Evolutionary conservation across 2,888 invertebrate species (phyloP), one percentile per base, ranked within the genome.

Genomic region (Ceratothoa steindachneri): DNA sequence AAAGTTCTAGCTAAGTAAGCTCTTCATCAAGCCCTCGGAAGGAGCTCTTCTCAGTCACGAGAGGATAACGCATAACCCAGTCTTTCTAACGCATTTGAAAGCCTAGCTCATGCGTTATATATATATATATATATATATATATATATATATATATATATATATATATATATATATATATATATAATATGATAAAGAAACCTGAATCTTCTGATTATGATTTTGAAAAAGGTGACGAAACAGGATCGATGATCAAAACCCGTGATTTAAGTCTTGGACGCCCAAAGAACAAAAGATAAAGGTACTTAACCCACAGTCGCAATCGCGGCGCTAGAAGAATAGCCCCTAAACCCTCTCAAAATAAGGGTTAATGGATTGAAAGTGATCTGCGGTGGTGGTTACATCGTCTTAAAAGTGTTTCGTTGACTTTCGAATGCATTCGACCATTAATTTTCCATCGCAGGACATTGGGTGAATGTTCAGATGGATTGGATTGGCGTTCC

Each of bases 91-190:
- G n/a, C n/a, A n/a, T n/a, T n/a, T n/a, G n/a, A n/a, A n/a, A n/a
- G n/a, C n/a, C n/a, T n/a, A n/a, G n/a, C n/a, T n/a, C n/a, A n/a
- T n/a, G n/a, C n/a, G n/a, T n/a, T n/a, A n/a, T n/a, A n/a, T n/a
- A 66, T 66, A 66, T 66, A 66, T 66, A 66, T 66, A 66, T 66
- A 66, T 66, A 30, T 66, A 66, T 66, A 66, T 66, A 66, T 66
- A 60, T 60, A 22, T 60, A 60, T 60, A 60, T 60, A 60, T 60
- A 60, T 60, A 60, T 60, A 60, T 60, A 22, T 60, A 60, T 60
- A 60, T 60, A 60, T 60, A 22, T 60, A 60, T 60, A 60, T 60
- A 60, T 60, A 60, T 60, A 22, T 60, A 60, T 60, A 60, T 60
- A 60, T 60, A 60, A 9, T 41, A 41, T n/a, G 7, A 41, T 41